Evolutionary conservation across 2,797 vertebrate genomes (phyloP).

Genomic region (Champsocephalus esox): DNA sequence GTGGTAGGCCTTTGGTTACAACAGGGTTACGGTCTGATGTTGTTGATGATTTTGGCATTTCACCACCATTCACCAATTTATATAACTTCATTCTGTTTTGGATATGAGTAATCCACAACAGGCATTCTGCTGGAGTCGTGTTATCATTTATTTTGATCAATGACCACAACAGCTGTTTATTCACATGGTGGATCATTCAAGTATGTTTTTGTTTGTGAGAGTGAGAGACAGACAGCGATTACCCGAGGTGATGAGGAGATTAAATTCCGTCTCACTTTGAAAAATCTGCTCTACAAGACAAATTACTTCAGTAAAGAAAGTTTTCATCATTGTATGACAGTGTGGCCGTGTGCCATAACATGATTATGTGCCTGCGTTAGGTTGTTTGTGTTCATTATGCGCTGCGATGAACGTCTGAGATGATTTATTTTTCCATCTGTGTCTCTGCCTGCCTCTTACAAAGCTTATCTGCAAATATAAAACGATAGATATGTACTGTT

Average conservation of each 20-base stretch:
- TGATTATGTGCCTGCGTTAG: conserved; percentile 42
- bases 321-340: conserved; percentile 57
- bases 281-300: conserved; percentile 53
- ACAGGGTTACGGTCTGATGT: neutral
- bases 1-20: neutral
- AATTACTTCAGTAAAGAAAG: conserved; percentile 64
- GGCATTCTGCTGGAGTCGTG: conserved; percentile 12
- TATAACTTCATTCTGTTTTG: conserved; percentile 22
- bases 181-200: conserved; percentile 46
- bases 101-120: conserved; percentile 1
- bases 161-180: conserved; percentile 46
- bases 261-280: conserved; percentile 55
- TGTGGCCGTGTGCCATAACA: conserved; percentile 30
- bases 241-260: conserved; percentile 62
- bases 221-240: conserved; percentile 36
- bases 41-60: neutral
- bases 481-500: conserved; percentile 40
- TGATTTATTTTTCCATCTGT: conserved; percentile 55
- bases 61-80: conserved; percentile 8
- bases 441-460: conserved; percentile 29
- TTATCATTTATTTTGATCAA: conserved; percentile 28
- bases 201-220: conserved; percentile 25
- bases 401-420: conserved; percentile 31
- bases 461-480: conserved; percentile 33
- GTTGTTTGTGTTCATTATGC: conserved; percentile 67